phyloP scores from a whole-genome alignment of 2,888 invertebrate species.

The Tubulanus polymorphus region DNA sequence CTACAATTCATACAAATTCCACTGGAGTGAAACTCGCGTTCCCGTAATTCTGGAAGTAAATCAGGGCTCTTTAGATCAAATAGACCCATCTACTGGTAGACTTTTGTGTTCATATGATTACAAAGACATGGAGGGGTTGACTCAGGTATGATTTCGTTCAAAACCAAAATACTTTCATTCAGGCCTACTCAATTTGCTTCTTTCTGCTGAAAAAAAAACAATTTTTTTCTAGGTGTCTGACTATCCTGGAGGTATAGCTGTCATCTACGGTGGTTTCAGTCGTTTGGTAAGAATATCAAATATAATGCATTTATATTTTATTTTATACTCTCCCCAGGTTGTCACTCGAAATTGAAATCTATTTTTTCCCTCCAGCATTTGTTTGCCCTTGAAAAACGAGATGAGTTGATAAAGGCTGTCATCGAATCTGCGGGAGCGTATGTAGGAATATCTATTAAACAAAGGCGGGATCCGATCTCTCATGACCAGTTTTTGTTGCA shows the following conservation, averaged over 20 bases:
- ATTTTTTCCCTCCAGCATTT: constrained; percentile 63
- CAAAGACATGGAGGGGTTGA: constrained; percentile 78
- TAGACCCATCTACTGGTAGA: constrained; percentile 80
- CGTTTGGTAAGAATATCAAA: constrained; percentile 60
- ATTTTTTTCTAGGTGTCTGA: constrained; percentile 67
- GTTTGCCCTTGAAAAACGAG: constrained; percentile 80
- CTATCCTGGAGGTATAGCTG: constrained; percentile 85
- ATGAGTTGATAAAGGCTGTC: constrained; percentile 82
- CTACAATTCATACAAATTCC: constrained; percentile 88
- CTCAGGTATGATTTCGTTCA: constrained; percentile 42
- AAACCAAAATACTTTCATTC: background rate
- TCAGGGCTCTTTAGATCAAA: constrained; percentile 86
- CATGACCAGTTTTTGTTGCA: constrained; percentile 81
- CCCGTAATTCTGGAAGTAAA: constrained; percentile 87
- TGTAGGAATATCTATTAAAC: constrained; percentile 78
- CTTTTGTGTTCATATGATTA: constrained; percentile 78
- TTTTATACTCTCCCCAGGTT: no score
- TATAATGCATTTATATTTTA: background rate
- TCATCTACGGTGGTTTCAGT: constrained; percentile 87
- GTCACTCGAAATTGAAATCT: no score
- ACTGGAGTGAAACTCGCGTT: constrained; percentile 90
- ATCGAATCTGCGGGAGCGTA: constrained; percentile 76
- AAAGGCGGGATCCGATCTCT: constrained; percentile 76
- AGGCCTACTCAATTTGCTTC: background rate
- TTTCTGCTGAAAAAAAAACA: background rate